Base-by-base conservation (phyloP, 2,888 invertebrate genomes). In the Anoplius nigerrimus region DNA sequence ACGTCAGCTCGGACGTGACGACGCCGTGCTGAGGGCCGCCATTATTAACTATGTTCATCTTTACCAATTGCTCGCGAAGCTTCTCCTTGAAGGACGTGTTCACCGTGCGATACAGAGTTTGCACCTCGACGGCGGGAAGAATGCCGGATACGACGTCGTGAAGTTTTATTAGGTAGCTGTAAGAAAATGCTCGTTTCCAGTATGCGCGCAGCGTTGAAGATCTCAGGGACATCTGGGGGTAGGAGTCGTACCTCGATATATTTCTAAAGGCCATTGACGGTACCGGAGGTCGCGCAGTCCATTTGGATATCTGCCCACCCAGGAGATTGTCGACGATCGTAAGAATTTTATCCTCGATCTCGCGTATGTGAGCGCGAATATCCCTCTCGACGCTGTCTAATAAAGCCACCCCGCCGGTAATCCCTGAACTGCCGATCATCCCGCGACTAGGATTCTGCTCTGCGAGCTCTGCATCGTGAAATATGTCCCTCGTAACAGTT, bases 11-110 rank as follows among this genome's bases (percentile, higher is more conserved):
- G 8, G 96, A 95, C 43, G 95, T 97, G n/a, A 97, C 97, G 62
- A 96, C 93, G 51, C 97, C 98, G 88, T 98, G 98, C 86, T 98
- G 97, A 1, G 98, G 98, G 56, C 98, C 97, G n/a, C 98, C 98
- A 90, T 98, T 97, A 80, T 97, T 98, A 65, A 94, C 93, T 78
- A 98, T 96, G 86, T 97, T 96, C 91, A 97, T 93, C 88, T 94
- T 94, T 2, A 92, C 87, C 78, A 98, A 90, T 86, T 97, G 95
- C 82, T 96, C 95, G 89, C 95, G 91, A 79, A 98, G 90, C 86
- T 95, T 94, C 78, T 94, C 94, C 90, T 97, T 97, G 86, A 98
- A 97, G 82, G 94, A 94, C 86, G 92, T 92, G 89, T 97, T 95
- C 60, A 97, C 94, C 82, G 93, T 92, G 80, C 93, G 91, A 82